Percentiles rank a stretch among this genome's conserved stretches.
phyloP scores from a whole-genome alignment of 2,113 vertebrate genomes.

The Dasyurus viverrinus region DNA sequence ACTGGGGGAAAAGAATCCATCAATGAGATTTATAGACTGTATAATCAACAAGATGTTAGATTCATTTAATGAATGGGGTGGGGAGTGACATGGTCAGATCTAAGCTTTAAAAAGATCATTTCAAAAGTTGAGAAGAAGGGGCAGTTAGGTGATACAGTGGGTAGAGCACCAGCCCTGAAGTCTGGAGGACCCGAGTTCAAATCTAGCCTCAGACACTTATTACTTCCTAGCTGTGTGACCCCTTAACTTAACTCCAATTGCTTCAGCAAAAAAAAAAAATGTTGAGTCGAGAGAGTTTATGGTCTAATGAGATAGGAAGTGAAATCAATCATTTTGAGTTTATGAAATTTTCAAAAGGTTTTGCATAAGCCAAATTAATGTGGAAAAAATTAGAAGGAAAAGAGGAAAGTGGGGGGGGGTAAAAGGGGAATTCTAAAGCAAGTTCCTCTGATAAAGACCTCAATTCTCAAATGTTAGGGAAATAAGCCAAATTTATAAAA shows the following conservation, averaged over 20 bases:
- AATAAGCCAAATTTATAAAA: not conserved
- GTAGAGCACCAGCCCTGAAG: too few species aligned
- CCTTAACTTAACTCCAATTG: too few species aligned
- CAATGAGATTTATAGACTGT: not conserved
- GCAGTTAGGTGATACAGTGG: too few species aligned
- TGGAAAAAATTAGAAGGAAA: not conserved
- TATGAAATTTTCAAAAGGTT: not conserved
- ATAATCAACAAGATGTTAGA: not conserved
- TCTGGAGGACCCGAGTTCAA: too few species aligned
- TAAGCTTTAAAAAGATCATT: not conserved
- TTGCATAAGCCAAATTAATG: not conserved
- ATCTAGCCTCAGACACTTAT: too few species aligned
- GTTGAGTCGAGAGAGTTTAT: not conserved
- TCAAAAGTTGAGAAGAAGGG: not conserved
- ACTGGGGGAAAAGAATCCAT: not conserved
- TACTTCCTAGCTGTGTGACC: too few species aligned
- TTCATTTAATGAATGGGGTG: not conserved
- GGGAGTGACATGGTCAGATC: not conserved
- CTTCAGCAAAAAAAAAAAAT: too few species aligned
- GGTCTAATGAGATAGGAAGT: not conserved
- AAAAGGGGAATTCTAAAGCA: too few species aligned
- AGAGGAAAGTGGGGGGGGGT: too few species aligned
- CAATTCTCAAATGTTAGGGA: not conserved
- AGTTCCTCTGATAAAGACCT: not conserved
- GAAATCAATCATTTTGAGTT: not conserved